These are phyloP conservation scores for Xerus rutilus DNA, from an alignment of 2,797 vertebrate species.

Conservation along the genomic window DNA sequence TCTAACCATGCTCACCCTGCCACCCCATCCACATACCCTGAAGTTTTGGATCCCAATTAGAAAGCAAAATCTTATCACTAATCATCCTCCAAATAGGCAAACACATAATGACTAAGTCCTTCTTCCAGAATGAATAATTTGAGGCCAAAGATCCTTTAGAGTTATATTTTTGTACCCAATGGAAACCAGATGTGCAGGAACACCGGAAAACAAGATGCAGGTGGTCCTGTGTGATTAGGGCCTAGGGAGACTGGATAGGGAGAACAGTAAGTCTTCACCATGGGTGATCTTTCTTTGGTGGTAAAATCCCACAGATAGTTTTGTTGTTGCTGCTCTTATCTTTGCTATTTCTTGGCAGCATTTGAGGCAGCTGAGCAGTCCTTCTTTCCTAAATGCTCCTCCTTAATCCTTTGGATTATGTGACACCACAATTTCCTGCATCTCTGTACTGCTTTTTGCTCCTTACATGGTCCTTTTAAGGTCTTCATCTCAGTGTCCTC, in stretches of 20 bases:
- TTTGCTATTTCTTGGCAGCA: slow-evolving; percentile 28
- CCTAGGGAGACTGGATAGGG: background rate
- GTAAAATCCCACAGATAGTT: background rate
- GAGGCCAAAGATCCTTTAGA: background rate
- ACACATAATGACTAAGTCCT: background rate
- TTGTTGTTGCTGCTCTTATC: background rate
- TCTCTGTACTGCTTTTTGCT: background rate
- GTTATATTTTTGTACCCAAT: slow-evolving; percentile 27
- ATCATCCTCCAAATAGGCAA: background rate
- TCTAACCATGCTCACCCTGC: background rate
- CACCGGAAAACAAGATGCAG: slow-evolving; percentile 58
- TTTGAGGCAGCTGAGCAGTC: background rate
- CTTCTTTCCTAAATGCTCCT: slow-evolving; percentile 3
- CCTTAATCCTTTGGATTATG: slow-evolving; percentile 38
- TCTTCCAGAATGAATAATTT: slow-evolving; percentile 45
- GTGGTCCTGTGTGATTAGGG: slow-evolving; percentile 56
- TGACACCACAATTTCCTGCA: slow-evolving; percentile 10
- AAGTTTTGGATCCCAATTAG: background rate
- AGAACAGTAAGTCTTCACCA: slow-evolving; percentile 2
- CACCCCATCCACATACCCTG: background rate
- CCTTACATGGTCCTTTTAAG: background rate
- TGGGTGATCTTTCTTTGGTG: slow-evolving; percentile 48
- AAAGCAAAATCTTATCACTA: slow-evolving; percentile 52
- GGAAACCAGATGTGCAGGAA: slow-evolving; percentile 58
- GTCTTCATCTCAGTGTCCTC: background rate